phyloP scores from a whole-genome alignment of 2,888 invertebrate genomes.

The Idaea biselata region DNA sequence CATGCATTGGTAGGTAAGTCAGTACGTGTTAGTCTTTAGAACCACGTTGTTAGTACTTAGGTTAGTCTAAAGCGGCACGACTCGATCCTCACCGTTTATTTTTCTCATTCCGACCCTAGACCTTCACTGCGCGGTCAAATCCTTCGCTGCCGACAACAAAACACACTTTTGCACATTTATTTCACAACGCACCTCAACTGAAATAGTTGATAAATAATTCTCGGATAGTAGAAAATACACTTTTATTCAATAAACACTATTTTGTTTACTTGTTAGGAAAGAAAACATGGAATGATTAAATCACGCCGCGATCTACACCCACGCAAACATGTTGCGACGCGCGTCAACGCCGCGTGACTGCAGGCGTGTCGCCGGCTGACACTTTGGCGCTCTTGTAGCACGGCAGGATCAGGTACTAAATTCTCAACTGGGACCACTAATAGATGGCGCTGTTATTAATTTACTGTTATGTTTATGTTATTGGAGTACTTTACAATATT shows the following conservation, averaged over 20 bases:
- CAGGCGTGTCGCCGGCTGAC: constrained; percentile 73
- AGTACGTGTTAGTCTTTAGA: constrained; percentile 29
- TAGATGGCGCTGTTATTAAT: constrained; percentile 58
- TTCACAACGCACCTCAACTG: constrained; percentile 48
- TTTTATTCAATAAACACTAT: constrained; percentile 34
- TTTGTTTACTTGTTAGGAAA: constrained; percentile 59
- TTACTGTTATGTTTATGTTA: constrained; percentile 16
- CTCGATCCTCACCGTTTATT: constrained; percentile 69
- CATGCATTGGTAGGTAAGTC: constrained; percentile 25
- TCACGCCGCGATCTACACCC: constrained; percentile 72
- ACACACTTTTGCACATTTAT: constrained; percentile 63
- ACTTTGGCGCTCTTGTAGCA: constrained; percentile 58
- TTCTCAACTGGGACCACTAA: constrained; percentile 18
- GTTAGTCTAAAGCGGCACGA: constrained; percentile 10
- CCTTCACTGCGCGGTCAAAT: constrained; percentile 72
- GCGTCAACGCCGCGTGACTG: constrained; percentile 80
- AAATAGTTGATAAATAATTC: constrained; percentile 28
- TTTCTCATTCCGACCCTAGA: constrained; percentile 74
- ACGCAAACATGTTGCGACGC: constrained; percentile 73
- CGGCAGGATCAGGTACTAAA: constrained; percentile 46
- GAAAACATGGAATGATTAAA: constrained; percentile 68
- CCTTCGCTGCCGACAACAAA: constrained; percentile 69
- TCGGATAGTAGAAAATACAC: not conserved
- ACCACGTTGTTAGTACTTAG: constrained; percentile 19
- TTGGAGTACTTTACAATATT: not conserved